Evolutionary conservation across 2,797 vertebrate genomes (phyloP).

Genomic region (Zalophus californianus): DNA sequence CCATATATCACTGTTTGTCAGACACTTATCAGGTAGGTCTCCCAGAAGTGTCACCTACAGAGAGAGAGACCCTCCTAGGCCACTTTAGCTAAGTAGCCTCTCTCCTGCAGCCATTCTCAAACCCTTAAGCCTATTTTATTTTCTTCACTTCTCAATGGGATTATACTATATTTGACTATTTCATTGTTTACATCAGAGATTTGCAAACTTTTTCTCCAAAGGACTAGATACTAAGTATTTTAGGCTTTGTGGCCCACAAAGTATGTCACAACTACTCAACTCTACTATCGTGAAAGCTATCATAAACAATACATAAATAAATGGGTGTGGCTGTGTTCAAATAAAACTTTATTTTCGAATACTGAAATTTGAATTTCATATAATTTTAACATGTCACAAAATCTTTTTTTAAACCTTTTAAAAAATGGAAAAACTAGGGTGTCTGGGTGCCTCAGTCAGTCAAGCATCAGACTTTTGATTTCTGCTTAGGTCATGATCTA

Average conservation of each 20-base stretch:
- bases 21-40: not conserved
- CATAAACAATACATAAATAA: not conserved
- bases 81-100: not conserved
- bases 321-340: not conserved
- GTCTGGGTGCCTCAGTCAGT: not conserved
- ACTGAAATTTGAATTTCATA: slow-evolving; percentile 19
- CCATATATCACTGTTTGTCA: not conserved
- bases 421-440: not conserved
- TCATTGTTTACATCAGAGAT: not conserved
- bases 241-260: not conserved
- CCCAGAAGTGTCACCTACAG: not conserved
- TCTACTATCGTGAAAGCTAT: not conserved
- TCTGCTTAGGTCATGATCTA: not conserved
- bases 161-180: not conserved
- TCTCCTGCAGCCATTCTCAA: not conserved
- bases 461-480: not conserved
- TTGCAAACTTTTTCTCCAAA: not conserved
- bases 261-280: not conserved
- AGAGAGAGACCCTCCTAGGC: not conserved
- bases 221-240: not conserved
- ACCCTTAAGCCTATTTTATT: not conserved
- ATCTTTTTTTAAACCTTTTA: slow-evolving; percentile 3
- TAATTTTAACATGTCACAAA: slow-evolving; percentile 44
- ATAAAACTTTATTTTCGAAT: not conserved
- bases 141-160: slow-evolving; percentile 5